phyloP scores from a whole-genome alignment of 1,140 invertebrate genomes.

The Gryon sp. region DNA sequence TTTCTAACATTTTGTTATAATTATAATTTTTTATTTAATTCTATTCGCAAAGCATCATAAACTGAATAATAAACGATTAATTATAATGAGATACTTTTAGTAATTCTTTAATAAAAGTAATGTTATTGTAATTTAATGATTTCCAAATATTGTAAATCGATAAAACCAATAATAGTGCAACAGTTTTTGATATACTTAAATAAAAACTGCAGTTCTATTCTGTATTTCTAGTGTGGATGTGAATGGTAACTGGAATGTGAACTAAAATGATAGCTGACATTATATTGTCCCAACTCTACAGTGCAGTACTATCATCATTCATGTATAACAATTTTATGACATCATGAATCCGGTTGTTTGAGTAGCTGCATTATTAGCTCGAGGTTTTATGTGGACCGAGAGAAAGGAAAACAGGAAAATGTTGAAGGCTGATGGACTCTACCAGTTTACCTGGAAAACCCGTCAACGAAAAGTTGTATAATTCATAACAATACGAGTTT shows the following conservation, averaged over 20 bases:
- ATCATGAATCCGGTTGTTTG: conserved; percentile 54
- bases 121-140: conserved; percentile 7
- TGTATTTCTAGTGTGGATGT: conserved; percentile 39
- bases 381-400: conserved; percentile 40
- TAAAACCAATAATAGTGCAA: conserved; percentile 16
- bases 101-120: too few species aligned
- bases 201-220: conserved; percentile 34
- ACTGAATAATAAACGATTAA: too few species aligned
- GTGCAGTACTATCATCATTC: conserved; percentile 37
- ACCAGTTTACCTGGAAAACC: conserved; percentile 43
- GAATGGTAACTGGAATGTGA: conserved; percentile 14
- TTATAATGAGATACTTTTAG: too few species aligned
- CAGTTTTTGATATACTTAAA: conserved; percentile 22
- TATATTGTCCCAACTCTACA: conserved; percentile 26
- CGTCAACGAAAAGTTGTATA: conserved; percentile 28
- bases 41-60: too few species aligned
- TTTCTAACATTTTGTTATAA: too few species aligned
- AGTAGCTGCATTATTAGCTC: conserved; percentile 43
- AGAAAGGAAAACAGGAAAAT: conserved; percentile 46
- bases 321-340: conserved; percentile 59
- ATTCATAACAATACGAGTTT: conserved; percentile 45
- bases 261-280: conserved; percentile 35
- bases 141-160: conserved; percentile 10
- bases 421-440: conserved; percentile 42
- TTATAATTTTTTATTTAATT: too few species aligned